Conservation (phyloP, 2,113 vertebrate genomes). For the Procavia capensis region DNA sequence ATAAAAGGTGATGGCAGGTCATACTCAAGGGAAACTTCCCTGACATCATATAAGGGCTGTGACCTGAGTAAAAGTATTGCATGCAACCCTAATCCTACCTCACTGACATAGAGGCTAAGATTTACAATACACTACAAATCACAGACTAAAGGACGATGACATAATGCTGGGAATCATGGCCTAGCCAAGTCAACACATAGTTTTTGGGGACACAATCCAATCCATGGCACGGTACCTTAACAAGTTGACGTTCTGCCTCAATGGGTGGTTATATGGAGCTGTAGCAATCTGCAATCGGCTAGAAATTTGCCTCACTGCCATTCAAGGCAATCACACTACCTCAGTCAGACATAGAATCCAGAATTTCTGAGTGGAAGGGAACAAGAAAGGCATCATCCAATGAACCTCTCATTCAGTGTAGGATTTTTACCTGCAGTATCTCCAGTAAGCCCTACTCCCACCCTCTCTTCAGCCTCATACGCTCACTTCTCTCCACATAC, state of each 20-base stretch:
- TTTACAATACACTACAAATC: too few species aligned
- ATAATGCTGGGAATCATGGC: too few species aligned
- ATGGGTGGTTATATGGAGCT: neutral
- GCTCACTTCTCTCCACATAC: neutral
- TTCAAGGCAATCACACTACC: neutral
- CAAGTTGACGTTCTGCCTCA: neutral
- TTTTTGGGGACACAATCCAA: too few species aligned
- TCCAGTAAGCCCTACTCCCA: neutral
- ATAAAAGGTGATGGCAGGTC: too few species aligned
- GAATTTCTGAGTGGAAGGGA: neutral
- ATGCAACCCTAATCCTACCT: too few species aligned
- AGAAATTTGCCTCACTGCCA: neutral
- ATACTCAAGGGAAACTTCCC: too few species aligned
- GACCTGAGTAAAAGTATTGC: too few species aligned
- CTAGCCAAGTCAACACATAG: too few species aligned
- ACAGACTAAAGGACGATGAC: too few species aligned
- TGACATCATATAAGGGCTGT: too few species aligned
- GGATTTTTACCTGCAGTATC: neutral
- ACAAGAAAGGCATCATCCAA: neutral
- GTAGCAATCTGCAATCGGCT: neutral
- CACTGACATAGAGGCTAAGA: too few species aligned
- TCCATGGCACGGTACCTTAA: neutral
- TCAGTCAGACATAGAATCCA: neutral
- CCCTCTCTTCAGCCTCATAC: neutral
- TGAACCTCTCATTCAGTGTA: neutral